Evolutionary conservation across 2,888 invertebrate species (phyloP), one percentile per base, ranked within the genome.

Genomic region (Xestia xanthographa): DNA sequence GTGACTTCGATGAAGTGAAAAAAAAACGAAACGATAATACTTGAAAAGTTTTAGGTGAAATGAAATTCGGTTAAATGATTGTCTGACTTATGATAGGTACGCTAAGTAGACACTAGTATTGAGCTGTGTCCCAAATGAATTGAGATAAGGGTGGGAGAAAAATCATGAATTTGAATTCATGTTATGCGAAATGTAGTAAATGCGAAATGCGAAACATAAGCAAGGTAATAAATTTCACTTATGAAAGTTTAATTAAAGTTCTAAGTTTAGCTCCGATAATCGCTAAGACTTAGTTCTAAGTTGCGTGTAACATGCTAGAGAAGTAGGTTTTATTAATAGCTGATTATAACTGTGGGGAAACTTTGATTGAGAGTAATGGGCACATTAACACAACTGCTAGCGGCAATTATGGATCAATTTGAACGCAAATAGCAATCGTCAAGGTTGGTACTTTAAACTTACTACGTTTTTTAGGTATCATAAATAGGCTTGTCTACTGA

Each of bases 261-360:
- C 63, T 17, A 41, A 43, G 41, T 63, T 41, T 63, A 63, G 41
- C 63, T 41, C n/a, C n/a, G 41, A 63, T 63, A 26, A 63, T 4
- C 8, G n/a, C 41, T 26, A 41, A 63, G 63, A 63, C n/a, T 41
- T 63, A 63, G n/a, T 41, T 41, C n/a, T 14, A 26, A 3, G 63
- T 63, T 41, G 63, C 63, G 41, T 63, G 63, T 41, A 14, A 63
- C 63, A 63, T 63, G 63, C 63, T 41, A 63, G 8, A n/a, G n/a
- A 26, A 38, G 17, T 17, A 41, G 6, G 41, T 63, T 63, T n/a
- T 41, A 60, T 14, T 12, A 38, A 38, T n/a, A 38, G 12, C 62
- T 38, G 38, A n/a, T 38, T 62, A 38, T 14, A 41, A n/a, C 6
- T 20, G 38, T n/a, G 22, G 62, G 38, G 62, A n/a, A 41, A 41